Conservation (phyloP, 2,113 vertebrate genomes). For the Dunckerocampus dactyliophorus region DNA sequence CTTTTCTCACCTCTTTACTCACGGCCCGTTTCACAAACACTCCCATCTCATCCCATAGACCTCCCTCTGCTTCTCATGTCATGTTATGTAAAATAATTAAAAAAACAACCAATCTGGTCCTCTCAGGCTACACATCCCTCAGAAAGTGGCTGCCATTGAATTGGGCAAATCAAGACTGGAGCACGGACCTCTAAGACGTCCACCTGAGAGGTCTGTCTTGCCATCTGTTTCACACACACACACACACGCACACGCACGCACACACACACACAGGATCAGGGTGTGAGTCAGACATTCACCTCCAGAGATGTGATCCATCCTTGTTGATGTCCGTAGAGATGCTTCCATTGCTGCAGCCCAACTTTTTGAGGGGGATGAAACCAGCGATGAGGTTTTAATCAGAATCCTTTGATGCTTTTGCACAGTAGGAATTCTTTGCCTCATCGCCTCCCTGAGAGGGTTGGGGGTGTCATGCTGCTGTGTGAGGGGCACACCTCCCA, state of each 20-base stretch:
- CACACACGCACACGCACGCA: no score
- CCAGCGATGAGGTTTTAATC: conserved; percentile 44
- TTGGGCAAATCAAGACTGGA: conserved; percentile 47
- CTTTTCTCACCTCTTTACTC: conserved; percentile 33
- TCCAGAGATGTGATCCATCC: conserved; percentile 37
- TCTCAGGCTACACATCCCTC: not conserved
- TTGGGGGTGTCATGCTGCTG: conserved; percentile 4
- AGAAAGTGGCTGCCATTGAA: conserved; percentile 4
- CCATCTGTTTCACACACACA: not conserved
- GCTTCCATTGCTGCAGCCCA: not conserved
- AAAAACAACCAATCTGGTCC: not conserved
- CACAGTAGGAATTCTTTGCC: conserved; percentile 30
- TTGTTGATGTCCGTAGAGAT: conserved; percentile 19
- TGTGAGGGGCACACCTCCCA: conserved; percentile 42
- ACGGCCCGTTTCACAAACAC: conserved; percentile 9
- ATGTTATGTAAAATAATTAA: no score
- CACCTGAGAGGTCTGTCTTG: conserved; percentile 30
- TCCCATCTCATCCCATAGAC: conserved; percentile 11
- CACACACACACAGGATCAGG: not conserved
- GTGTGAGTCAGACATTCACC: conserved; percentile 30
- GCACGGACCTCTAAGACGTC: conserved; percentile 26
- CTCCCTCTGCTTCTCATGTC: not conserved
- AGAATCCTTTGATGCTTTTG: conserved; percentile 24
- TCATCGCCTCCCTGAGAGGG: conserved; percentile 18
- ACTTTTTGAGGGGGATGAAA: conserved; percentile 35